Conservation (phyloP, 2,797 vertebrate species). For the Hyperoplus immaculatus region DNA sequence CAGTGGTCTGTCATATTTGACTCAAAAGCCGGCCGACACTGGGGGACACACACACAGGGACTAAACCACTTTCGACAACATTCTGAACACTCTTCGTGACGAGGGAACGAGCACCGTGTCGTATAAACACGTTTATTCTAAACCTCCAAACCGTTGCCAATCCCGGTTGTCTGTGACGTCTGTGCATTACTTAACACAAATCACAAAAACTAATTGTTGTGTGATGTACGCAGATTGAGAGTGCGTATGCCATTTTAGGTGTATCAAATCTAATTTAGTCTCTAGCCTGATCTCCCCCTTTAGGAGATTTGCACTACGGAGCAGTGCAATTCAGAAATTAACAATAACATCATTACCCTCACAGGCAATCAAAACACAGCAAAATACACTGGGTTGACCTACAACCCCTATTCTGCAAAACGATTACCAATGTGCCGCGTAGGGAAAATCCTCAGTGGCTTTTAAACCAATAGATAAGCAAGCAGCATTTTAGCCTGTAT, state of each 20-base stretch:
- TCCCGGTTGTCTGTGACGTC: not conserved
- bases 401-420: not conserved
- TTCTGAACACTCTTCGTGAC: constrained; percentile 10
- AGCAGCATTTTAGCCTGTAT: constrained; percentile 13
- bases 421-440: not conserved
- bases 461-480: constrained; percentile 5
- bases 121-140: constrained; percentile 5
- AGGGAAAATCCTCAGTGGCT: constrained; percentile 3
- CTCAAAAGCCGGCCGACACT: constrained; percentile 12
- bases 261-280: not conserved
- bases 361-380: constrained; percentile 13
- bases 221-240: not conserved
- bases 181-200: not conserved
- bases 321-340: not conserved
- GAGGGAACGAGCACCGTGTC: not conserved
- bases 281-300: not conserved
- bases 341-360: not conserved
- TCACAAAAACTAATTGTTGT: not conserved
- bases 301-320: constrained; percentile 1
- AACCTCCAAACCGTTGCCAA: not conserved
- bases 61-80: constrained; percentile 16
- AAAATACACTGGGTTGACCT: constrained; percentile 5
- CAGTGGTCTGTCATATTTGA: constrained; percentile 29
- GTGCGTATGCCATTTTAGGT: not conserved
- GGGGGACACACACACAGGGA: not conserved